These are phyloP conservation scores for Turritopsis dohrnii DNA, from an alignment of 30 jellyfish, hydroid and myxozoan genomes.

Conservation along the genomic window DNA sequence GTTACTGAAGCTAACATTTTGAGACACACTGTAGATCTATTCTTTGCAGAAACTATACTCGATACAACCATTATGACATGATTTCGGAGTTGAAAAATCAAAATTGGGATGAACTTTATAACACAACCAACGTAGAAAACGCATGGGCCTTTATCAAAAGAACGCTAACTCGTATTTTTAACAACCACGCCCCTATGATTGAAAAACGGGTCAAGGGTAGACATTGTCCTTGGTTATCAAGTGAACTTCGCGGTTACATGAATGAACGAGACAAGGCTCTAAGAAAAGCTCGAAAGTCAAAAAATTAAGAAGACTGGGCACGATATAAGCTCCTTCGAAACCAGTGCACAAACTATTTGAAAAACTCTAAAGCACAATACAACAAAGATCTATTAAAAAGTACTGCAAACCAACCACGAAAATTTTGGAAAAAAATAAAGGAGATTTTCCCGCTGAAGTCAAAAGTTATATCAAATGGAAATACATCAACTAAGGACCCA, in stretches of 20 bases:
- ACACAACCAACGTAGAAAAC: not conserved
- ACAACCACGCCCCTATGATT: not conserved
- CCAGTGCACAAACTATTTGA: not conserved
- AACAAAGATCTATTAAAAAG: not conserved
- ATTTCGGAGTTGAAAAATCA: not conserved
- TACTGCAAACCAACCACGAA: not conserved
- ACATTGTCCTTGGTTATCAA: not conserved
- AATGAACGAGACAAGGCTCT: not conserved
- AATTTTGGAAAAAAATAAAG: not conserved
- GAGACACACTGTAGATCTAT: too few relatives aligned
- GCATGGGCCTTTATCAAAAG: not conserved
- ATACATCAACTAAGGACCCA: not conserved
- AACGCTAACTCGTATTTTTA: not conserved
- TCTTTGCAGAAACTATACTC: not conserved
- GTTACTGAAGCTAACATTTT: too few relatives aligned
- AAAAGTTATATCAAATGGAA: not conserved
- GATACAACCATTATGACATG: too few relatives aligned
- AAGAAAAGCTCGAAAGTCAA: not conserved
- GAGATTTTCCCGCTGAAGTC: not conserved
- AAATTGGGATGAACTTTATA: not conserved
- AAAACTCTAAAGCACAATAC: not conserved
- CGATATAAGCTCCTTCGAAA: not conserved
- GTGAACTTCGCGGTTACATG: not conserved
- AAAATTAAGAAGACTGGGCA: not conserved
- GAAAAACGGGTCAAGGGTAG: not conserved